Percentiles rank a stretch among this genome's conserved stretches.
Conservation (phyloP, 2,797 vertebrate species). For the Acrossocheilus wenchowensis region DNA sequence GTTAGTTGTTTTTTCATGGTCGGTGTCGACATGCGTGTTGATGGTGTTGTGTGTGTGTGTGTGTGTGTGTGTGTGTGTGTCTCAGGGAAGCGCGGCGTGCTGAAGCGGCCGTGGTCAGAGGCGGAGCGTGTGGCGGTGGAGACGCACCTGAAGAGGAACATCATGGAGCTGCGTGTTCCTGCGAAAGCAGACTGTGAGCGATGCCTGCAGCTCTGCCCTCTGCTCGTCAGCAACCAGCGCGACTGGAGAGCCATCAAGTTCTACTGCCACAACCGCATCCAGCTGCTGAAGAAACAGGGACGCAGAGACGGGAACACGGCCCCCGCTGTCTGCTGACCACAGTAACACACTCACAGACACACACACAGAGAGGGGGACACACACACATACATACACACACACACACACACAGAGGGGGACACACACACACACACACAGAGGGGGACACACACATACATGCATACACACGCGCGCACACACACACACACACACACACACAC, state of each 20-base stretch:
- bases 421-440: too few relatives aligned
- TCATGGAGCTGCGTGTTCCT: constrained; percentile 79
- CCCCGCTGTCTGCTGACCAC: background rate
- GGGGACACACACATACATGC: too few relatives aligned
- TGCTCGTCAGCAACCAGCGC: constrained; percentile 82
- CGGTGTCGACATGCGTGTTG: too few relatives aligned
- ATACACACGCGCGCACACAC: too few relatives aligned
- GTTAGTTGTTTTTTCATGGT: too few relatives aligned
- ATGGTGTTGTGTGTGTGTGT: background rate
- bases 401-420: too few relatives aligned
- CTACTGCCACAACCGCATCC: constrained; percentile 85
- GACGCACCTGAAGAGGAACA: constrained; percentile 81
- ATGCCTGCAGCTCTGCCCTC: constrained; percentile 81
- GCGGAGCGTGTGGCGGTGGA: constrained; percentile 82
- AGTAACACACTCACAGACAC: too few relatives aligned
- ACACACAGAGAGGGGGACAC: too few relatives aligned
- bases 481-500: too few relatives aligned
- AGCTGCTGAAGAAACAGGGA: constrained; percentile 83
- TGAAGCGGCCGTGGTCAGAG: constrained; percentile 84
- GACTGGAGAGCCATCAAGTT: constrained; percentile 86
- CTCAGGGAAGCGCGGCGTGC: constrained; percentile 80
- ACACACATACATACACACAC: too few relatives aligned
- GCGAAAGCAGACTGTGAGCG: constrained; percentile 84
- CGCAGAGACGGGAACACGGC: constrained; percentile 70
- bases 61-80: too few relatives aligned